These are phyloP conservation scores for Astreopora myriophthalma DNA, from an alignment of 64 coral and sea anemone species.

Conservation along the genomic window DNA sequence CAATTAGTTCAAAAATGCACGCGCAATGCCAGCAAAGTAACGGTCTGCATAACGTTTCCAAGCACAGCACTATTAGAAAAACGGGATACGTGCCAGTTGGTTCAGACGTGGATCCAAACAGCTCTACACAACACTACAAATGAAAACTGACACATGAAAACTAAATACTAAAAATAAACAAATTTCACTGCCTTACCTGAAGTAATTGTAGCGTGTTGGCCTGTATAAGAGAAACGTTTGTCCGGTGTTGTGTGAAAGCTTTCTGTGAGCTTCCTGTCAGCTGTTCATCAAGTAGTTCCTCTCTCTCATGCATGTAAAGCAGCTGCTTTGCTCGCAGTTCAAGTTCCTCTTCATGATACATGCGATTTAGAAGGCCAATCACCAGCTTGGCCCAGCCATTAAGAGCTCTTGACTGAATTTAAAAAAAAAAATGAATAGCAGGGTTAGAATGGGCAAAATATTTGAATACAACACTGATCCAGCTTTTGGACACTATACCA, in stretches of 20 bases:
- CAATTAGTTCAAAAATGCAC: too few relatives aligned
- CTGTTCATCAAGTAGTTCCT: conserved; percentile 73
- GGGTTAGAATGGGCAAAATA: too few relatives aligned
- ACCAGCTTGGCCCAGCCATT: conserved; percentile 71
- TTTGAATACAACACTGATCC: too few relatives aligned
- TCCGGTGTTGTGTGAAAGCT: conserved; percentile 44
- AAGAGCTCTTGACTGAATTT: conserved; percentile 18
- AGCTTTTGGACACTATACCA: too few relatives aligned
- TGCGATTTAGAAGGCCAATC: conserved; percentile 65
- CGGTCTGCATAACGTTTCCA: too few relatives aligned
- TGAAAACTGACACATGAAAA: neutral
- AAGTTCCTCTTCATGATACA: conserved; percentile 62
- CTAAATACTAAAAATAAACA: neutral
- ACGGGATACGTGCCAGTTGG: too few relatives aligned
- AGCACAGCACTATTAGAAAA: too few relatives aligned
- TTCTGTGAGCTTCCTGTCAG: conserved; percentile 40
- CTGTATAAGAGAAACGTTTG: conserved; percentile 18
- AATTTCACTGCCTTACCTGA: neutral
- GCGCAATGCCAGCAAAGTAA: too few relatives aligned
- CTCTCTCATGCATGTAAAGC: conserved; percentile 70
- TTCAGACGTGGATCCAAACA: too few relatives aligned
- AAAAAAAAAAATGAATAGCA: neutral
- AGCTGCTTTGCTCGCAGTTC: conserved; percentile 58
- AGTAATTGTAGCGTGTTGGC: conserved; percentile 56
- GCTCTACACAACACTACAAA: neutral